These are phyloP conservation scores for Hylaeus anthracinus DNA, from an alignment of 1,140 invertebrate species.

Conservation along the genomic window DNA sequence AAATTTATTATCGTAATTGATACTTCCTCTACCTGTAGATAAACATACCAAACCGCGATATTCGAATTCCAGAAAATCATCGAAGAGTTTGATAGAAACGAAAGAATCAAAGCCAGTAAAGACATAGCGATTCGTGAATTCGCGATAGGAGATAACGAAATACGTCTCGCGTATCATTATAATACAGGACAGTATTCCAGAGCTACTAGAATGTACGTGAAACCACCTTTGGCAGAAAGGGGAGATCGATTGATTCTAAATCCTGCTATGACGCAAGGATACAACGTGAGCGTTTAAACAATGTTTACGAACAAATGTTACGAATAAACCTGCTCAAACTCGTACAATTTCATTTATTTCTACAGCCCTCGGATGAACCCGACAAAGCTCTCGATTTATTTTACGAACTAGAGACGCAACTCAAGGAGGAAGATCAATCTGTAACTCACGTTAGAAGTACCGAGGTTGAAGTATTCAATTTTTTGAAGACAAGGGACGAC, in stretches of 20 bases:
- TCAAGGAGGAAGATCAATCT: constrained; percentile 80
- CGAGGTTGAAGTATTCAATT: constrained; percentile 78
- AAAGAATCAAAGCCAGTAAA: constrained; percentile 79
- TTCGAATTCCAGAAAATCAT: constrained; percentile 80
- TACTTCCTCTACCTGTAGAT: no score
- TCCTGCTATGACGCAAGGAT: constrained; percentile 84
- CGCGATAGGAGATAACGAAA: constrained; percentile 83
- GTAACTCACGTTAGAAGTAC: constrained; percentile 77
- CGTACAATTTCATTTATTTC: background rate
- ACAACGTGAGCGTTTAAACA: constrained; percentile 80
- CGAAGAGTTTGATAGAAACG: constrained; percentile 85
- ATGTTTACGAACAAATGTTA: background rate
- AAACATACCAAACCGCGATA: background rate
- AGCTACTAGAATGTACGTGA: constrained; percentile 84
- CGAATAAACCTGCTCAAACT: no score
- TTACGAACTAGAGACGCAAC: constrained; percentile 78
- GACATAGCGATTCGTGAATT: constrained; percentile 86
- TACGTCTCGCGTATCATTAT: constrained; percentile 87
- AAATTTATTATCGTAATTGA: background rate
- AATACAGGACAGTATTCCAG: constrained; percentile 85
- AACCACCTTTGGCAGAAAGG: constrained; percentile 85
- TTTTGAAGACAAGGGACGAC: constrained; percentile 76
- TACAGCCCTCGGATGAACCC: constrained; percentile 79
- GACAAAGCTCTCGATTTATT: constrained; percentile 85
- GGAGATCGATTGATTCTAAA: constrained; percentile 84